Percentiles rank a stretch among this genome's conserved stretches.
These are phyloP conservation scores for Chrysomallon squamiferum DNA, from an alignment of 1,140 invertebrate genomes.

Conservation along the genomic window DNA sequence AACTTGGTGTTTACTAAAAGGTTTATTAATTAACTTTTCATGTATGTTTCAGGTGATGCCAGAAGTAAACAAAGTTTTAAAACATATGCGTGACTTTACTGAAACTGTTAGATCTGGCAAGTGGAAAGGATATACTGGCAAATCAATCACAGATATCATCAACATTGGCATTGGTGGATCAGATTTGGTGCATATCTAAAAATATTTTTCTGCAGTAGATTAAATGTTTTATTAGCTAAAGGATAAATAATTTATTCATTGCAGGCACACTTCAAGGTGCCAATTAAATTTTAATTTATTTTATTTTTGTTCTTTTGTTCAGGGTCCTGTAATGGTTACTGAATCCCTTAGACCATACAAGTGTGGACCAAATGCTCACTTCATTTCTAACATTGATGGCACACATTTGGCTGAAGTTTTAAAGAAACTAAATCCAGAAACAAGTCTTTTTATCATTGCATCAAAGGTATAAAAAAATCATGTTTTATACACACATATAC, in stretches of 20 bases:
- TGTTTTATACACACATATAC: background rate
- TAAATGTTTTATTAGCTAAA: too few species aligned
- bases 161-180: slow-evolving; percentile 99
- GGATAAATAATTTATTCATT: too few species aligned
- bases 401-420: slow-evolving; percentile 95
- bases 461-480: slow-evolving; percentile 74
- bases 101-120: slow-evolving; percentile 71
- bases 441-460: slow-evolving; percentile 96
- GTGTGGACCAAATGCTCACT: slow-evolving; percentile 89
- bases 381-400: slow-evolving; percentile 99
- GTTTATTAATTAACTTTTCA: too few species aligned
- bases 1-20: too few species aligned
- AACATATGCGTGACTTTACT: slow-evolving; percentile 93
- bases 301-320: slow-evolving; percentile 25
- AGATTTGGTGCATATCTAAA: slow-evolving; percentile 80
- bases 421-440: slow-evolving; percentile 90
- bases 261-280: too few species aligned
- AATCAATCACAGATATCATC: slow-evolving; percentile 95
- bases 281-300: too few species aligned
- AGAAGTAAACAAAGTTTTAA: slow-evolving; percentile 88
- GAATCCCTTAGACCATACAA: slow-evolving; percentile 92
- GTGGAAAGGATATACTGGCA: slow-evolving; percentile 92
- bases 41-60: slow-evolving; percentile 79
- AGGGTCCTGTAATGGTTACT: slow-evolving; percentile 98
- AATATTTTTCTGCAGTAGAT: background rate